Evolutionary conservation across 1,140 invertebrate species (phyloP).

Genomic region (Musca vetustissima): DNA sequence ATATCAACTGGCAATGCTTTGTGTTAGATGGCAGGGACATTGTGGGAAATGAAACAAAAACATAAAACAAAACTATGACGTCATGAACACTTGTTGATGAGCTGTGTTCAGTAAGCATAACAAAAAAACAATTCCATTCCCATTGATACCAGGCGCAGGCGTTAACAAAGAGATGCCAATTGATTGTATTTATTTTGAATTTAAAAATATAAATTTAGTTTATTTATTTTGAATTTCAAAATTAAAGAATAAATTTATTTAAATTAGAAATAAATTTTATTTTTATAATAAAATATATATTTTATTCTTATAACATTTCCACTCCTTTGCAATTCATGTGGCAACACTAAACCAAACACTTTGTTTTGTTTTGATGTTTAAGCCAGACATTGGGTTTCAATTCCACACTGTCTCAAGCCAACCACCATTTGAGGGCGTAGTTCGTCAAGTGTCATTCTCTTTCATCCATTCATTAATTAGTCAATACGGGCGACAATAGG

Average conservation of each 20-base stretch:
- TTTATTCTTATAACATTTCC: background rate
- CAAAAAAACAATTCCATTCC: too few relatives aligned
- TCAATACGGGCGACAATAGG: background rate
- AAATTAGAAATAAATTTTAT: too few relatives aligned
- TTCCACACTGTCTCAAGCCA: slow-evolving; percentile 27
- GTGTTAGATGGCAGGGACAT: background rate
- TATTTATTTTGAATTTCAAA: too few relatives aligned
- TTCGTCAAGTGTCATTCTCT: slow-evolving; percentile 19
- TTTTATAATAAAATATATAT: too few relatives aligned
- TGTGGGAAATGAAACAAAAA: background rate
- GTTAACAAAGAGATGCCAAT: background rate
- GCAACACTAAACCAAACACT: background rate
- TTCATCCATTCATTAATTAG: background rate
- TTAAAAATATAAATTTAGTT: background rate
- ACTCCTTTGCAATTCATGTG: background rate
- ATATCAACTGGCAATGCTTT: background rate
- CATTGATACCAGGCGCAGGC: too few relatives aligned
- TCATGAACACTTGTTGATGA: slow-evolving; percentile 10
- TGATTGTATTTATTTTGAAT: too few relatives aligned
- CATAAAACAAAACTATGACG: background rate
- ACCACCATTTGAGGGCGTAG: slow-evolving; percentile 28
- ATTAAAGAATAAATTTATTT: too few relatives aligned
- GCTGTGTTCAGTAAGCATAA: slow-evolving; percentile 15
- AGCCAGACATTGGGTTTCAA: slow-evolving; percentile 15
- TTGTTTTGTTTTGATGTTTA: slow-evolving; percentile 20